Conservation (phyloP, 2,888 invertebrate genomes). For the Andrena bucephala region DNA sequence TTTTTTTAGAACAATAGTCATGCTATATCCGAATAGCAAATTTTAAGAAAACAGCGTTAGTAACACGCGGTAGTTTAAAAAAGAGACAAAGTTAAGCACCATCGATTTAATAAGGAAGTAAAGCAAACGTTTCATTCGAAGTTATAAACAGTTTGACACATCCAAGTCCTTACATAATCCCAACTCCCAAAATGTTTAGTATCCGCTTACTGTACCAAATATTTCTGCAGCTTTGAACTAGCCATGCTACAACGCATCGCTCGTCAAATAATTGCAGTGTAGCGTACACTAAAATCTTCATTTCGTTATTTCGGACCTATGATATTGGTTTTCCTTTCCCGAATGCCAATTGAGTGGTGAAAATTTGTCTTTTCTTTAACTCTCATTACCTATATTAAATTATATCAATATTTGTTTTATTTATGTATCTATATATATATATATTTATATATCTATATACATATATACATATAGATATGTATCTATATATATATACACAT, state of each 20-base stretch:
- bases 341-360: conserved; percentile 66
- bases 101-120: conserved; percentile 34
- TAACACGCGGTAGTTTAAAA: conserved; percentile 49
- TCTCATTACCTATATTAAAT: conserved; percentile 82
- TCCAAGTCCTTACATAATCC: conserved; percentile 58
- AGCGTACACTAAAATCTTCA: conserved; percentile 57
- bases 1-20: conserved; percentile 23
- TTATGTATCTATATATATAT: conserved; percentile 77
- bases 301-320: conserved; percentile 39
- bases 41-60: conserved; percentile 49
- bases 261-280: conserved; percentile 63
- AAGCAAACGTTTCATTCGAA: neutral
- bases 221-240: conserved; percentile 60
- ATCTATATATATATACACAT: conserved; percentile 79
- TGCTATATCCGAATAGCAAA: conserved; percentile 40
- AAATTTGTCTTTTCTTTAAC: conserved; percentile 73
- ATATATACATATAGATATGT: conserved; percentile 75
- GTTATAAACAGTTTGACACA: conserved; percentile 38
- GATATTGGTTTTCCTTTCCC: conserved; percentile 40
- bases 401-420: conserved; percentile 82
- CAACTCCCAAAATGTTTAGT: conserved; percentile 49
- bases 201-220: conserved; percentile 57
- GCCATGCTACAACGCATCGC: conserved; percentile 81
- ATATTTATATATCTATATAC: conserved; percentile 73
- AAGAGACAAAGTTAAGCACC: conserved; percentile 58